Evolutionary conservation across 2,797 vertebrate genomes (phyloP).

Genomic region (Kryptopterus vitreolus): DNA sequence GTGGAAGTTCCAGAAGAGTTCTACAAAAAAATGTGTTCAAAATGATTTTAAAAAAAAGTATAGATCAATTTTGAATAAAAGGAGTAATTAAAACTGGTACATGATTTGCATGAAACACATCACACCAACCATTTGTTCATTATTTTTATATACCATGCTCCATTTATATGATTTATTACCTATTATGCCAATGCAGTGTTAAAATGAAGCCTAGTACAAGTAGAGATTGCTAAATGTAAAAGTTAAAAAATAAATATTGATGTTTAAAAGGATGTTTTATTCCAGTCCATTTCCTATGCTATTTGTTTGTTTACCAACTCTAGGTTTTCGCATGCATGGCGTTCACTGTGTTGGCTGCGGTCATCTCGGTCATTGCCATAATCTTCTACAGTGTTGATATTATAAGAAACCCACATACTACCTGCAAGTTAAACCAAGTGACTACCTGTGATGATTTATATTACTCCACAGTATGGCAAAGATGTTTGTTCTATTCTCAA

Average conservation of each 20-base stretch:
- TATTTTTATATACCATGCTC: not conserved
- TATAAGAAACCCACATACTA: not conserved
- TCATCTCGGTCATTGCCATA: constrained; percentile 63
- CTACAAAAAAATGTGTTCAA: not conserved
- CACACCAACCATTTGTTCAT: not conserved
- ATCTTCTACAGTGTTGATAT: constrained; percentile 70
- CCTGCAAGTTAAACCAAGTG: not conserved
- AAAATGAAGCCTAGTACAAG: not conserved
- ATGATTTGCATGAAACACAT: not conserved
- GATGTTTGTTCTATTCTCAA: not conserved
- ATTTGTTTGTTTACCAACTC: constrained; percentile 11
- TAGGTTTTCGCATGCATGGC: constrained; percentile 64
- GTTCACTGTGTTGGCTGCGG: constrained; percentile 43
- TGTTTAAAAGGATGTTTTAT: not conserved
- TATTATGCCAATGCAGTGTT: not conserved
- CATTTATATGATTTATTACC: not conserved
- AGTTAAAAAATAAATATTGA: not conserved
- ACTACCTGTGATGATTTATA: not conserved
- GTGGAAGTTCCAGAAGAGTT: not conserved
- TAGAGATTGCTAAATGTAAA: not conserved
- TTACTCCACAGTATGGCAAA: constrained; percentile 50
- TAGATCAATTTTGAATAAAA: not conserved
- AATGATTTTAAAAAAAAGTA: not conserved
- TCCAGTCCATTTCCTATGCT: not conserved
- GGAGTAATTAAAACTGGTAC: not conserved